These are phyloP conservation scores for Blomia tropicalis DNA, from an alignment of 2,888 invertebrate genomes.

Conservation along the genomic window DNA sequence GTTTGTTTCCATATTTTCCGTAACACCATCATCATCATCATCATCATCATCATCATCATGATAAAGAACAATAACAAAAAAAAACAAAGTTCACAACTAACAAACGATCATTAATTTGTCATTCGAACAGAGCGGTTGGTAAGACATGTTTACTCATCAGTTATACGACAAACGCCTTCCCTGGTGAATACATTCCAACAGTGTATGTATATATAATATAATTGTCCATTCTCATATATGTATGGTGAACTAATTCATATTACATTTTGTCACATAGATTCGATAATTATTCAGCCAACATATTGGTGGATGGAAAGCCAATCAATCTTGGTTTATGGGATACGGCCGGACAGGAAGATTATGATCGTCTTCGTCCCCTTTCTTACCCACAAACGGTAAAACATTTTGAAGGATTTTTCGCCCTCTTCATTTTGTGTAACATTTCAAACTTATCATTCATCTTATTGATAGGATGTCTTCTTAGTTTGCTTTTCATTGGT, in stretches of 20 bases:
- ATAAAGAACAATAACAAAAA: too few species aligned
- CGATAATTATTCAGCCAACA: conserved; percentile 97
- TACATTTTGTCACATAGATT: conserved; percentile 41
- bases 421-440: conserved; percentile 81
- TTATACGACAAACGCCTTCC: conserved; percentile 98
- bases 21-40: too few species aligned
- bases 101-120: neutral
- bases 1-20: too few species aligned
- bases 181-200: conserved; percentile 96
- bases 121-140: conserved; percentile 35
- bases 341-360: conserved; percentile 93
- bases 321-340: conserved; percentile 72
- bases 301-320: conserved; percentile 97
- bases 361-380: conserved; percentile 82
- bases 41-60: neutral
- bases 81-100: neutral
- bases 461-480: conserved; percentile 56
- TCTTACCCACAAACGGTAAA: conserved; percentile 88
- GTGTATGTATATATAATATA: conserved; percentile 48
- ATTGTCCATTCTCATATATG: conserved; percentile 30
- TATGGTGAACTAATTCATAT: neutral
- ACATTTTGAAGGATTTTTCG: conserved; percentile 86
- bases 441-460: conserved; percentile 38
- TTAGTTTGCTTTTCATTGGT: conserved; percentile 96
- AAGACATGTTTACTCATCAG: conserved; percentile 79